phyloP scores from a whole-genome alignment of 2,888 invertebrate genomes.

The Vesta saturnalis region DNA sequence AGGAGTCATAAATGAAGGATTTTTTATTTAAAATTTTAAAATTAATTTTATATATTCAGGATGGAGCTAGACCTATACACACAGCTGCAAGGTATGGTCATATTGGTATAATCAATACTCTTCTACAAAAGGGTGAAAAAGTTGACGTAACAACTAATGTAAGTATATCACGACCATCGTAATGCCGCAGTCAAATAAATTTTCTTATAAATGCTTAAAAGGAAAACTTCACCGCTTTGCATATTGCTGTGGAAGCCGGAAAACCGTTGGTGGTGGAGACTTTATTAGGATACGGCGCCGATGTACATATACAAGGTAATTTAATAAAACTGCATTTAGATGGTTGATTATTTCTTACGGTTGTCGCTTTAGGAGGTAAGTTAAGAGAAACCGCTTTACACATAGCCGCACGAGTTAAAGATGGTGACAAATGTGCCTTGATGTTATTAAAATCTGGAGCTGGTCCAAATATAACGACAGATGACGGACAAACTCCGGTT shows the following conservation, averaged over 20 bases:
- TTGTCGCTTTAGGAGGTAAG: slow-evolving; percentile 77
- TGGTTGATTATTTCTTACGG: not conserved
- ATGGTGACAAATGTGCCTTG: slow-evolving; percentile 92
- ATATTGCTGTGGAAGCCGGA: slow-evolving; percentile 95
- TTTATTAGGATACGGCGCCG: slow-evolving; percentile 94
- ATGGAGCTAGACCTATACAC: slow-evolving; percentile 96
- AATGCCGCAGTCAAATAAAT: slow-evolving; percentile 27
- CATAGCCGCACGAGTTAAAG: slow-evolving; percentile 93
- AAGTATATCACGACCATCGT: slow-evolving; percentile 56
- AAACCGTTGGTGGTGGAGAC: slow-evolving; percentile 96
- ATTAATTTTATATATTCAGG: slow-evolving; percentile 72
- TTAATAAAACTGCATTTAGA: not conserved
- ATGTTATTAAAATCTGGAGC: slow-evolving; percentile 99
- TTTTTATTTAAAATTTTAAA: slow-evolving; percentile 3
- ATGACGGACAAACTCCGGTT: slow-evolving; percentile 96
- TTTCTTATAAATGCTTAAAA: slow-evolving; percentile 57
- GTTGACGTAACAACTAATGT: slow-evolving; percentile 96
- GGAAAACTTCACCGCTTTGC: slow-evolving; percentile 98
- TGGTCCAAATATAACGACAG: slow-evolving; percentile 93
- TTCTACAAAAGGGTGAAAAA: slow-evolving; percentile 95
- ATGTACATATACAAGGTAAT: slow-evolving; percentile 89
- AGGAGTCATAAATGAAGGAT: slow-evolving; percentile 30
- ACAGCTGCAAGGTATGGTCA: slow-evolving; percentile 98
- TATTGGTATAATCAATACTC: slow-evolving; percentile 95
- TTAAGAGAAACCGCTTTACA: slow-evolving; percentile 95